Evolutionary conservation across 2,113 vertebrate genomes (phyloP), one percentile per base, ranked within the genome.

Genomic region (Cariama cristata): DNA sequence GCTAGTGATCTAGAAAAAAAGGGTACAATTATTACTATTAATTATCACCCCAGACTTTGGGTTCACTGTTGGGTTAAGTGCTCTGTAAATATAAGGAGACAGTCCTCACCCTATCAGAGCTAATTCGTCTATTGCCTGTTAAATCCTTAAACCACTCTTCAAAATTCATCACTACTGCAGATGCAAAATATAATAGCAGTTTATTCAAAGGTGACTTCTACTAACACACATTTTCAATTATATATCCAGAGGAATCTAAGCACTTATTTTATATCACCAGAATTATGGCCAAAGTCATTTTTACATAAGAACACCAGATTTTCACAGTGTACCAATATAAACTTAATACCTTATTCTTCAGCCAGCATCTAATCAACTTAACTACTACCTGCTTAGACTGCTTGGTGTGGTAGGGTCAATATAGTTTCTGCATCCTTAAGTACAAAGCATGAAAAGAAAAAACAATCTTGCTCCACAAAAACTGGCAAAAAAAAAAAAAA

Each of bases 1-100:
- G 98, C 97, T 79, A 99, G 93, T 47, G 97, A 98, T 96, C 99
- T 99, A 97, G 92, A 98, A 98, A 98, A 96, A 97, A 89, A 98
- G 66, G 4, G 4, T 9, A 82, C 5, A 44, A 16, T 62, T 73
- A 44, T 35, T 71, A n/a, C 6, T 68, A 23, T 49, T 15, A 45
- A 42, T 6, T 9, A 60, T 22, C 50, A 27, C n/a, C 19, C 26
- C 10, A 20, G 27, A 14, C 6, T 40, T n/a, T 11, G 9, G 3
- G 40, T 22, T 69, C 53, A 3, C 8, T 16, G 30, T 7, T 13
- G 10, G 19, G 13, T 38, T 68, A 69, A 35, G 13, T 1, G 28
- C 9, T 67, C 26, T 7, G 4, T 27, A 53, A 71, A 26, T 3
- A 4, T 1, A 63, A 55, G 4, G 17, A 77, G 17, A 45, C 22